A percentile compares a stretch with the other conserved stretches of the same genome.
Evolutionary conservation across 2,113 vertebrate genomes (phyloP).

Genomic region (Blennius ocellaris): DNA sequence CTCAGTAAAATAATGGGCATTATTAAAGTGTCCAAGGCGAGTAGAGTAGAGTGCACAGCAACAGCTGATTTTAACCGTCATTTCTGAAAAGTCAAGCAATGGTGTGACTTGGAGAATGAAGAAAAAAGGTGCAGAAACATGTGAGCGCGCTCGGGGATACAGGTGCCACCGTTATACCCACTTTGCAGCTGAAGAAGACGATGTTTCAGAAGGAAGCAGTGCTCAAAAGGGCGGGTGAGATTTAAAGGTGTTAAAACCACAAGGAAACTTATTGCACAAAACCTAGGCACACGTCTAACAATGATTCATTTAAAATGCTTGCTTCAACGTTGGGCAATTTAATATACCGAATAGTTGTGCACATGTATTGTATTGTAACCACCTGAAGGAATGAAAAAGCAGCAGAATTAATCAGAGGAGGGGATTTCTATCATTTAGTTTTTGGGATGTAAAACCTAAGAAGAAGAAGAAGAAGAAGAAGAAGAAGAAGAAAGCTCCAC

Average conservation of each 20-base stretch:
- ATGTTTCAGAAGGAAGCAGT: background rate
- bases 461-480: too few species aligned
- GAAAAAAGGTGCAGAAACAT: background rate
- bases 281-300: too few species aligned
- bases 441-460: too few species aligned
- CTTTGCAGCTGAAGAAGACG: background rate
- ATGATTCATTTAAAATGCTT: too few species aligned
- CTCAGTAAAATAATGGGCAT: too few species aligned
- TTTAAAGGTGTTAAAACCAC: conserved; percentile 60
- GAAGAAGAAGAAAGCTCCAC: too few species aligned
- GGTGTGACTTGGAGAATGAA: background rate
- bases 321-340: too few species aligned
- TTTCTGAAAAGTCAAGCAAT: background rate
- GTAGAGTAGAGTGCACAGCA: background rate
- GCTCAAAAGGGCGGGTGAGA: background rate
- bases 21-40: background rate
- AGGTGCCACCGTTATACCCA: background rate
- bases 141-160: background rate
- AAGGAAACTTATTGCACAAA: background rate
- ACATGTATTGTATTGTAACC: too few species aligned
- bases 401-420: too few species aligned
- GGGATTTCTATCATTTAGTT: too few species aligned
- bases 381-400: too few species aligned
- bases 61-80: background rate
- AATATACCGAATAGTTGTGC: too few species aligned